Conservation (phyloP, 2,113 vertebrate genomes). For the Myrmophylax atrothorax region DNA sequence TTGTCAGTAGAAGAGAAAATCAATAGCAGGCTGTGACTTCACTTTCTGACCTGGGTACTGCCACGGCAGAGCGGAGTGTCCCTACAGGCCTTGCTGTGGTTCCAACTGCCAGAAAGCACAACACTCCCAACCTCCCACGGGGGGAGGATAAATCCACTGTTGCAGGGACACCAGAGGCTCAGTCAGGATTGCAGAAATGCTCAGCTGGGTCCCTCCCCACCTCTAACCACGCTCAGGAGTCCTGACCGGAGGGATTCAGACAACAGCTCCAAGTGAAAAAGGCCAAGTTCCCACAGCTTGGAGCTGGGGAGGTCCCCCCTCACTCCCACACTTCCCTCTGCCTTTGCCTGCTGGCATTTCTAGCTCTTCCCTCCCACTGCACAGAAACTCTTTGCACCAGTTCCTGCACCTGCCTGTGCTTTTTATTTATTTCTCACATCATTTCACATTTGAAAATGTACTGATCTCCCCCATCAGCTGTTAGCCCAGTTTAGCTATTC, state of each 20-base stretch:
- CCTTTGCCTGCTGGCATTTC: background rate
- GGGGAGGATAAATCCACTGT: background rate
- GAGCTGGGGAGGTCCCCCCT: background rate
- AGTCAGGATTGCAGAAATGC: background rate
- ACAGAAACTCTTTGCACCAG: background rate
- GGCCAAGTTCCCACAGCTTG: background rate
- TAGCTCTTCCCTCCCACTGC: background rate
- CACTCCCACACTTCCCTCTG: background rate
- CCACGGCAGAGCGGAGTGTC: background rate
- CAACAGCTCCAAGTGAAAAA: background rate
- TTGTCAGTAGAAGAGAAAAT: conserved; percentile 29
- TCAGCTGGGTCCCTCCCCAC: background rate
- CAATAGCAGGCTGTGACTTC: conserved; percentile 36
- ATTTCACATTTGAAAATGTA: background rate
- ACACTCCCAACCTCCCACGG: background rate
- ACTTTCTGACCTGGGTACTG: background rate
- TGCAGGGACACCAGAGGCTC: background rate
- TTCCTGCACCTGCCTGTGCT: background rate
- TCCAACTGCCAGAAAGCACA: background rate
- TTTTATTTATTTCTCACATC: background rate
- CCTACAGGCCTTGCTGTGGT: background rate
- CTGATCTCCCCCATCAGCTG: background rate
- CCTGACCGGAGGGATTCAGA: background rate
- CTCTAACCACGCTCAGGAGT: background rate
- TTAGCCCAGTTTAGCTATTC: background rate